Percentiles rank a stretch among this genome's conserved stretches.
These are phyloP conservation scores for Muscicapa adusta DNA, from an alignment of 2,113 vertebrate species.

Conservation along the genomic window DNA sequence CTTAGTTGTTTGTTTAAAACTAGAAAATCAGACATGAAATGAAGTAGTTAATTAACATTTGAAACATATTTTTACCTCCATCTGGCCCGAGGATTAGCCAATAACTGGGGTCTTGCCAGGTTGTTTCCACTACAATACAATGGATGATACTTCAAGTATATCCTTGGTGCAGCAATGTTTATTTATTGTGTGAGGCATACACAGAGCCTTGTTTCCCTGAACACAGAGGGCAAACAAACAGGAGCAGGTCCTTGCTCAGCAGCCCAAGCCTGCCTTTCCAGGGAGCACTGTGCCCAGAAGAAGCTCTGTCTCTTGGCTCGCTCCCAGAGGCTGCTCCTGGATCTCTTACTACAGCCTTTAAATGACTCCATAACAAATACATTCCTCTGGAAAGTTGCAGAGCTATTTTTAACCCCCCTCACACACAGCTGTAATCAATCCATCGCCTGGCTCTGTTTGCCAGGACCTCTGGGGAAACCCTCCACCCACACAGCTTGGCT, in stretches of 20 bases:
- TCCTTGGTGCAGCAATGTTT: constrained; percentile 2
- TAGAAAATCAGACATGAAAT: not conserved
- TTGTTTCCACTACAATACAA: not conserved
- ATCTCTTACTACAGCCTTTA: constrained; percentile 20
- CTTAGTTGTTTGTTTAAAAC: not conserved
- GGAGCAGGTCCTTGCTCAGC: not conserved
- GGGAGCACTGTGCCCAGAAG: not conserved
- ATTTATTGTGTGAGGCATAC: not conserved
- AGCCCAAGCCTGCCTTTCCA: not conserved
- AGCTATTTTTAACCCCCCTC: constrained; percentile 41
- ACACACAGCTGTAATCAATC: constrained; percentile 42
- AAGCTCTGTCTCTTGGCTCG: constrained; percentile 12
- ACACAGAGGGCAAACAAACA: constrained; percentile 28
- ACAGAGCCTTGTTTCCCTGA: constrained; percentile 16
- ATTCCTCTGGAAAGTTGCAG: constrained; percentile 17
- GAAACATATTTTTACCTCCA: not conserved
- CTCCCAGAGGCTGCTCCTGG: not conserved
- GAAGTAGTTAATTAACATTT: constrained; percentile 17
- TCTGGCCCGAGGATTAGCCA: not conserved
- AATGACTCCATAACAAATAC: constrained; percentile 36
- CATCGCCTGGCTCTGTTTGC: not conserved
- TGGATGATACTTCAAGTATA: not conserved
- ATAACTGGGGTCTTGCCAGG: not conserved
- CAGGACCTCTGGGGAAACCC: constrained; percentile 37
- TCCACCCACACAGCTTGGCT: constrained; percentile 8